Conservation (phyloP, 2,888 invertebrate genomes). For the Cephus spinipes region DNA sequence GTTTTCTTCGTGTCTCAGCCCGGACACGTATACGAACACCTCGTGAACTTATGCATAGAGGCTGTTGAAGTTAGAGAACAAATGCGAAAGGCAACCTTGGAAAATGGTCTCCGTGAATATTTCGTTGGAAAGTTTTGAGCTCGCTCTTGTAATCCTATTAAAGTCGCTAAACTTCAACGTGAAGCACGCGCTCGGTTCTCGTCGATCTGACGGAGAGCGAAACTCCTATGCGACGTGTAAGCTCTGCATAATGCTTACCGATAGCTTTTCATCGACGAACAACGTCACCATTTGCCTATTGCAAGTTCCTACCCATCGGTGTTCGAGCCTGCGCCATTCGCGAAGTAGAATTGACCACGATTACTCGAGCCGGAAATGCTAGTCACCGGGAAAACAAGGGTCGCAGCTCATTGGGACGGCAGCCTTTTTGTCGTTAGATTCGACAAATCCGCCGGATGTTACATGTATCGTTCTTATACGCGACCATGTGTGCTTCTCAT, state of each 20-base stretch:
- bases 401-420: background rate
- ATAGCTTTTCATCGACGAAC: background rate
- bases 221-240: background rate
- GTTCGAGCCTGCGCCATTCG: background rate
- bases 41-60: background rate
- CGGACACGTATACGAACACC: background rate
- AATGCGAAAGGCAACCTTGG: slow-evolving; percentile 7
- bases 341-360: background rate
- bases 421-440: background rate
- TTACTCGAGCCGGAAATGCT: background rate
- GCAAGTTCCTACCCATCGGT: background rate
- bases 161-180: slow-evolving; percentile 41
- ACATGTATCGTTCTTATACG: background rate
- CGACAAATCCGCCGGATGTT: background rate
- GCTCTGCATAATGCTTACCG: background rate
- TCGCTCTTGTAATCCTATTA: slow-evolving; percentile 41
- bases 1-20: background rate
- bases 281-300: background rate
- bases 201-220: background rate
- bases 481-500: background rate
- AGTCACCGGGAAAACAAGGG: background rate
- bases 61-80: slow-evolving; percentile 6
- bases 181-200: background rate
- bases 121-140: slow-evolving; percentile 33
- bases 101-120: slow-evolving; percentile 28